Evolutionary conservation across 2,888 invertebrate species (phyloP).

Genomic region (Stenodera caucasica): DNA sequence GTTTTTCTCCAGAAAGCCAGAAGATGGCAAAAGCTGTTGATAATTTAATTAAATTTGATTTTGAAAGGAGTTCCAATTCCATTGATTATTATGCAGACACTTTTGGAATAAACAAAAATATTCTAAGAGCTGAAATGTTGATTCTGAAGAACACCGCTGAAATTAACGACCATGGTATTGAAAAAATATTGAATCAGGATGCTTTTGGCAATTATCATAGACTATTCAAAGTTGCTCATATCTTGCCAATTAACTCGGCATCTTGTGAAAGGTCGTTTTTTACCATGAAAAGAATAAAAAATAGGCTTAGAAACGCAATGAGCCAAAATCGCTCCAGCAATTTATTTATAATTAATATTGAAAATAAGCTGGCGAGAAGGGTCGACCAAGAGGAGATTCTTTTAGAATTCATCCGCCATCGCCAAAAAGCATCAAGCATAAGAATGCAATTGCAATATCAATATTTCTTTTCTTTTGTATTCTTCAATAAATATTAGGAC

Average conservation of each 20-base stretch:
- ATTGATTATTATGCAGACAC: background rate
- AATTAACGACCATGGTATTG: background rate
- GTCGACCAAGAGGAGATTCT: no score
- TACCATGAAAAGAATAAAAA: constrained; percentile 11
- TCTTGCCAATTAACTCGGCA: constrained; percentile 1
- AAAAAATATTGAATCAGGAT: constrained; percentile 1
- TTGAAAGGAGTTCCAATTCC: background rate
- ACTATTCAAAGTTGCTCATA: constrained; percentile 9
- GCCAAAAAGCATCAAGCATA: no score
- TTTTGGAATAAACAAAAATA: background rate
- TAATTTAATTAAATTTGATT: background rate
- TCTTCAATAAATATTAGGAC: no score
- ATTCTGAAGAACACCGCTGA: no score
- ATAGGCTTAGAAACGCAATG: background rate
- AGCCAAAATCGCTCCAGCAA: background rate
- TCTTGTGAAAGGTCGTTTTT: constrained; percentile 17
- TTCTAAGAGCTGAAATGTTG: background rate
- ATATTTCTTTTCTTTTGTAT: no score
- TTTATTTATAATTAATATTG: background rate
- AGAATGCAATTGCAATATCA: no score
- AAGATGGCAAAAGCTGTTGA: background rate
- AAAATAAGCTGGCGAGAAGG: background rate
- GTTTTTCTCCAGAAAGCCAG: background rate
- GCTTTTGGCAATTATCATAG: background rate
- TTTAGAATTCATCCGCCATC: no score